Conservation (phyloP, 2,888 invertebrate genomes). For the Nineta flava region DNA sequence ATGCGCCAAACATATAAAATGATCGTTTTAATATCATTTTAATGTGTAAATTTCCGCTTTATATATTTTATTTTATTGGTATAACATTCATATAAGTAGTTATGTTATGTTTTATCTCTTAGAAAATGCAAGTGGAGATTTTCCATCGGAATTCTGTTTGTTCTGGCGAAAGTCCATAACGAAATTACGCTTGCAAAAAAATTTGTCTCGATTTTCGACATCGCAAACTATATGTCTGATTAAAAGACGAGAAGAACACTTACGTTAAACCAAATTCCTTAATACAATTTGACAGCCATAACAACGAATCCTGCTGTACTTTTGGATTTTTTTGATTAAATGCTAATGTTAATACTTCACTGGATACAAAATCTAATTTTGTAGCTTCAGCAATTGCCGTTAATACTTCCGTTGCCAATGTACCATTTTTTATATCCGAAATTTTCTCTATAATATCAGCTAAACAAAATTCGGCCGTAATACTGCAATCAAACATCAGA, state of each 20-base stretch:
- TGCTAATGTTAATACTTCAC: constrained; percentile 54
- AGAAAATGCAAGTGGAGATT: too few species aligned
- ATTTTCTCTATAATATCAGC: constrained; percentile 72
- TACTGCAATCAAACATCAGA: constrained; percentile 28
- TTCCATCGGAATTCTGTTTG: too few species aligned
- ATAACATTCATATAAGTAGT: too few species aligned
- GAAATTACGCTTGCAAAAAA: too few species aligned
- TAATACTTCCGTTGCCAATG: constrained; percentile 51
- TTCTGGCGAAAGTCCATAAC: too few species aligned
- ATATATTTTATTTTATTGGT: too few species aligned
- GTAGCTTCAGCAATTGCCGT: constrained; percentile 63
- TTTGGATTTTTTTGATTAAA: constrained; percentile 82
- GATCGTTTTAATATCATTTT: too few species aligned
- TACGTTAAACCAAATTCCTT: constrained; percentile 77
- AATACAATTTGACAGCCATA: constrained; percentile 63
- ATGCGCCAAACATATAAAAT: too few species aligned
- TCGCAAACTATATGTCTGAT: too few species aligned
- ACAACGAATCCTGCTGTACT: constrained; percentile 70
- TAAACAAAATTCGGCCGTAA: constrained; percentile 56
- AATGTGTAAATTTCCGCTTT: too few species aligned
- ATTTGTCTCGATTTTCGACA: too few species aligned
- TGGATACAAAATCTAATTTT: constrained; percentile 56
- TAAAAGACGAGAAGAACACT: constrained; percentile 24
- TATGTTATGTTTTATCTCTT: too few species aligned
- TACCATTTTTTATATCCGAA: constrained; percentile 65